Percentiles rank a stretch among this genome's conserved stretches.
phyloP scores from a whole-genome alignment of 2,113 vertebrate genomes.

The Neodon shergylaensis region DNA sequence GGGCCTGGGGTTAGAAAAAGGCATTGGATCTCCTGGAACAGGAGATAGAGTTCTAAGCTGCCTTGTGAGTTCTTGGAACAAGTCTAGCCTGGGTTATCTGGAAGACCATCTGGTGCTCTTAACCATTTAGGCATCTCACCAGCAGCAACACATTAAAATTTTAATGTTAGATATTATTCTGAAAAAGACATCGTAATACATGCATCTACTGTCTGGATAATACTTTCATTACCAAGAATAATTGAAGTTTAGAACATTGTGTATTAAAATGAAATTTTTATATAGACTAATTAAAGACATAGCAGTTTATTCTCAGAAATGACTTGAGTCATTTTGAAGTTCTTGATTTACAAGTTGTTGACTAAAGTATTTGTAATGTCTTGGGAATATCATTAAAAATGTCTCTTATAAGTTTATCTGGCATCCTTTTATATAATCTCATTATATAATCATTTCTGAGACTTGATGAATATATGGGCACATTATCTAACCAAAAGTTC shows the following conservation, averaged over 20 bases:
- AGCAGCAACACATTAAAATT: not conserved
- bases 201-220: not conserved
- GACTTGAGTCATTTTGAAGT: not conserved
- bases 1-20: not conserved
- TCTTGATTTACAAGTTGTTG: not conserved
- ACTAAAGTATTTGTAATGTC: not conserved
- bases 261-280: not conserved
- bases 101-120: not conserved
- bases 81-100: not conserved
- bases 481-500: constrained; percentile 24
- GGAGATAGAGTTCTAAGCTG: not conserved
- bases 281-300: not conserved
- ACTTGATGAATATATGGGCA: constrained; percentile 33
- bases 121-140: not conserved
- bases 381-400: not conserved
- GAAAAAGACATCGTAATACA: constrained; percentile 11
- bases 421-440: not conserved
- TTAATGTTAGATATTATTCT: not conserved
- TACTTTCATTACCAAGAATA: not conserved
- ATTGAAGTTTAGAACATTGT: not conserved
- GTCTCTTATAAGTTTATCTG: not conserved
- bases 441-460: not conserved
- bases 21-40: not conserved
- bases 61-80: not conserved
- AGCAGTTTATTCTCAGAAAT: not conserved